Evolutionary conservation across 2,888 invertebrate genomes (phyloP), one percentile per base, ranked within the genome.

Genomic region (Onthophagus sagittarius): DNA sequence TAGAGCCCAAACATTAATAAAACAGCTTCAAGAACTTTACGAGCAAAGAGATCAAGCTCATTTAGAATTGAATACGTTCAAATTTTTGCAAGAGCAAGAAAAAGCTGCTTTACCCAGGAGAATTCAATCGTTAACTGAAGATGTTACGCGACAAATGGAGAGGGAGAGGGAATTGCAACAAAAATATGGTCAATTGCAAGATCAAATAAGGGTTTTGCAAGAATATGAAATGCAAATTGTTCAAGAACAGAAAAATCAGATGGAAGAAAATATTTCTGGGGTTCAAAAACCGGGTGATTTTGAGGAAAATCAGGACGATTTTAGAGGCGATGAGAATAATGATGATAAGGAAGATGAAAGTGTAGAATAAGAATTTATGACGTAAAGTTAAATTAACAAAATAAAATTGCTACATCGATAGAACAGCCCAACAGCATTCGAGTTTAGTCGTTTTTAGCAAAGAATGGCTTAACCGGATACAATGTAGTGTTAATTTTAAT

Each of bases 41-140:
- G 96, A 97, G 77, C 97, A 98, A 84, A 91, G 94, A 71, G 98
- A 99, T 82, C 95, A 96, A 82, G 92, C 94, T 5, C 90, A 92
- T 78, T 88, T 98, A 73, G 98, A 99, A 81, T 85, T 94, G 76
- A 94, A 95, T 39, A 98, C 98, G 0, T 98, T 98, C 84, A 92
- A 93, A 81, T 94, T 95, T 84, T 88, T 99, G 63, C 92, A 95
- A 76, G 92, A 94, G 72, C 95, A 97, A 84, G 98, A 99, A 86
- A 91, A 92, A 79, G 91, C 92, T 15, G 98, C 98, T 15, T 91
- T 98, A 80, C 96, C 97, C 0, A 91, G 96, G 76, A 89, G 98
- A 82, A 89, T 98, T 82, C 95, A 95, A 88, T 94, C 94, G 84
- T 85, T 98, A 76, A 94, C 94, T 72, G 97, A 97, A 82, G 98